Base-by-base conservation (phyloP, 1,140 invertebrate genomes). In the Spodoptera frugiperda region DNA sequence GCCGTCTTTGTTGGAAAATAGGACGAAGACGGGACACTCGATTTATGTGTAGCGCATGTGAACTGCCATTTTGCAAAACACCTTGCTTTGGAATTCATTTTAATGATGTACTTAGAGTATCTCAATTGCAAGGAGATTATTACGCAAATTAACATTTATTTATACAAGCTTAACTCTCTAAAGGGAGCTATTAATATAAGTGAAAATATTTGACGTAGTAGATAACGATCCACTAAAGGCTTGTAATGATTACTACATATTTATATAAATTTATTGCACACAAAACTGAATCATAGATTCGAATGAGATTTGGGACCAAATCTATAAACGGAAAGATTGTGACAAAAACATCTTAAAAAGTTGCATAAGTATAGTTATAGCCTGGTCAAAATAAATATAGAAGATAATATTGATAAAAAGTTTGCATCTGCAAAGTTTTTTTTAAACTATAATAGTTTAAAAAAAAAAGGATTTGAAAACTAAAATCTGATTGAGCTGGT, bases 31-130 rank as follows among this genome's bases (percentile, higher is more conserved):
- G 93, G 48, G 94, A 94, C 68, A 94, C 93, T 12, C 82, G 94
- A 46, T 94, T 94, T 76, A 94, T 94, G 94, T 94, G 94, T 78
- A 91, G 84, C 76, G 86, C 92, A 54, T 94, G 94, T 84, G 91
- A 91, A 86, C 77, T 94, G 65, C 94, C 94, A 5, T 94, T 94
- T 61, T 94, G 94, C 79, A 94, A 94, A 83, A 85, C 92, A 3
- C 92, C 91, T 51, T 94, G 94, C 82, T 94, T 94, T 74, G 92
- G 94, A 87, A 89, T 93, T 77, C 94, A 94, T 84, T 92, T 91
- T 59, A 92, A 91, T 85, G 91, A 92, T 80, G 79, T 92, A 72
- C 85, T 92, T 61, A 93, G 92, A 90, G 86, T 92, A 51, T 90
- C 92, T 68, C 91, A 93, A 73, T 77, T 94, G 44, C 90, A 91